Evolutionary conservation across 92 coral and sea anemone genomes (phyloP).

Genomic region (Scolanthus callimorphus): DNA sequence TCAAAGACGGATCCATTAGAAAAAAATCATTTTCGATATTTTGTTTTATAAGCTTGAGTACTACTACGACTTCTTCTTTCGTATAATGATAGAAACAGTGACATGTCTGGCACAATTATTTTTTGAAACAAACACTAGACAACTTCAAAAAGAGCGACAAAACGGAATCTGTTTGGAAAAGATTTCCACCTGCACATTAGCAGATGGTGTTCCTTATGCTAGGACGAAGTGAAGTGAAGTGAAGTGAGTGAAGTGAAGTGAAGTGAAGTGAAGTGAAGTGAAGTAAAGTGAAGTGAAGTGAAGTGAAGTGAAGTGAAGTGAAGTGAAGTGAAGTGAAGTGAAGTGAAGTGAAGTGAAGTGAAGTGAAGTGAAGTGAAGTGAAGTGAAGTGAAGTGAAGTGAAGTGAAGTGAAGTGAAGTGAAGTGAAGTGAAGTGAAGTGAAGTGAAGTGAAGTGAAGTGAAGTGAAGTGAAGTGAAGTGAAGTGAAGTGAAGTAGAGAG

Average conservation of each 20-base stretch:
- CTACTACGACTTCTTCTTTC: too few relatives aligned
- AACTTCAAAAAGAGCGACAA: too few relatives aligned
- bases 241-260: background rate
- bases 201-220: too few relatives aligned
- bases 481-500: slow-evolving; percentile 22
- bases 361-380: background rate
- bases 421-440: slow-evolving; percentile 7
- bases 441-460: slow-evolving; percentile 31
- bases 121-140: too few relatives aligned
- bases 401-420: background rate
- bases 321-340: background rate
- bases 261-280: background rate
- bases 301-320: background rate
- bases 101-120: too few relatives aligned
- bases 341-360: background rate
- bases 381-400: background rate
- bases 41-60: too few relatives aligned
- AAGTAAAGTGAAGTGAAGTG: background rate
- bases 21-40: too few relatives aligned
- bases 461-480: slow-evolving; percentile 35
- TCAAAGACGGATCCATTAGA: too few relatives aligned
- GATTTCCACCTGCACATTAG: too few relatives aligned
- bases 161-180: too few relatives aligned
- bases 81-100: too few relatives aligned
- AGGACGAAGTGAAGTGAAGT: background rate